Conservation (phyloP, 1,140 invertebrate genomes). For the Tetramorium parvispinum region DNA sequence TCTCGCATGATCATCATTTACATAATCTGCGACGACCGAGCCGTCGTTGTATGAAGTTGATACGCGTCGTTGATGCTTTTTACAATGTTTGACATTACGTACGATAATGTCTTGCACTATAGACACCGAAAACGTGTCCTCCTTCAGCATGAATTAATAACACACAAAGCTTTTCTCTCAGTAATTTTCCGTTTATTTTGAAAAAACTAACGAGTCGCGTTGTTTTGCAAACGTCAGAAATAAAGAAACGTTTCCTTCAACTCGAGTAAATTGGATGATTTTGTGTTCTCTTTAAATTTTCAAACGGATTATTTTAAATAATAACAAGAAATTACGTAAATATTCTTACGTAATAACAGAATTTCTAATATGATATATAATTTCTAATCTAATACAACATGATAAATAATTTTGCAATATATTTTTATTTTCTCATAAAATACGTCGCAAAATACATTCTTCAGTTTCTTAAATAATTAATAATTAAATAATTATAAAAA, state of each 20-base stretch:
- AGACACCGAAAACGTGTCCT: neutral
- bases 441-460: neutral
- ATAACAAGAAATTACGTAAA: neutral
- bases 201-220: neutral
- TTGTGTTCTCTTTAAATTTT: neutral
- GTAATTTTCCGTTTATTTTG: neutral
- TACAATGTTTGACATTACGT: neutral
- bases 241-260: neutral
- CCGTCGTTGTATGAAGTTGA: slow-evolving; percentile 6
- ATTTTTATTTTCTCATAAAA: neutral
- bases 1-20: slow-evolving; percentile 59
- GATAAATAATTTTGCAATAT: neutral
- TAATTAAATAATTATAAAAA: too few species aligned
- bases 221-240: neutral
- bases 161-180: neutral
- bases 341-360: neutral
- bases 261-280: neutral
- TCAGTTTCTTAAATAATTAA: neutral
- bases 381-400: neutral
- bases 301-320: neutral
- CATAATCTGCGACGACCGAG: slow-evolving; percentile 47
- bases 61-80: slow-evolving; percentile 48
- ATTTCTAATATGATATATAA: neutral
- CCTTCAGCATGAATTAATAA: neutral
- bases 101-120: neutral